Evolutionary conservation across 2,888 invertebrate genomes (phyloP).

Genomic region (Cerceris ruficornis): DNA sequence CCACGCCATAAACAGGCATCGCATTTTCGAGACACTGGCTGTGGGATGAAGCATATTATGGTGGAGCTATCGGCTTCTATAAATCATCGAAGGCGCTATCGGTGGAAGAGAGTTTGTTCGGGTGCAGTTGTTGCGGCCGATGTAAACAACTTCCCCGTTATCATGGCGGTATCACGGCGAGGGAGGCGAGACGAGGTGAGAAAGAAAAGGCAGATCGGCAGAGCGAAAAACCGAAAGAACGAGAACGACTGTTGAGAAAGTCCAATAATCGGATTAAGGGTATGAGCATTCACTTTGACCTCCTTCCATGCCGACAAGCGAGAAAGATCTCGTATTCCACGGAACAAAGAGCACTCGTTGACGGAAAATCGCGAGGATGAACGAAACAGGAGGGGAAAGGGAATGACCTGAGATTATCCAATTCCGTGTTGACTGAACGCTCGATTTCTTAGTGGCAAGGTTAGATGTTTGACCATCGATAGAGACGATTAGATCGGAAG

Average conservation of each 20-base stretch:
- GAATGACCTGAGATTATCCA: slow-evolving; percentile 18
- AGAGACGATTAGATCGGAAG: slow-evolving; percentile 29
- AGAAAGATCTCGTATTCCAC: slow-evolving; percentile 20
- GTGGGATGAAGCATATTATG: slow-evolving; percentile 22
- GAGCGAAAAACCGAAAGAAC: neutral
- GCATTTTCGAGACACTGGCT: slow-evolving; percentile 43
- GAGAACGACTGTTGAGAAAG: slow-evolving; percentile 19
- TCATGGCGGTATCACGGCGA: slow-evolving; percentile 9
- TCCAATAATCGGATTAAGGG: slow-evolving; percentile 36
- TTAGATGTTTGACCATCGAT: slow-evolving; percentile 2
- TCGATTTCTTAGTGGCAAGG: slow-evolving; percentile 16
- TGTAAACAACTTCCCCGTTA: slow-evolving; percentile 67
- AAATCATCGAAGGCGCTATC: slow-evolving; percentile 71
- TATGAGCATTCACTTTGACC: slow-evolving; percentile 21
- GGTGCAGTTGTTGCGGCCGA: slow-evolving; percentile 53
- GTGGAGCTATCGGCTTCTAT: slow-evolving; percentile 65
- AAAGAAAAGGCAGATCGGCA: neutral
- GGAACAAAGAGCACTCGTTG: slow-evolving; percentile 21
- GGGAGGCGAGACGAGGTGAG: neutral
- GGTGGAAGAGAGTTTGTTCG: slow-evolving; percentile 63
- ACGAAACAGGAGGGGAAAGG: slow-evolving; percentile 9
- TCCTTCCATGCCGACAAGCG: slow-evolving; percentile 12
- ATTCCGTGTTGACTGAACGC: slow-evolving; percentile 20
- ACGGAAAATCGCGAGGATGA: slow-evolving; percentile 2
- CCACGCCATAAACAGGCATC: neutral